Evolutionary conservation across 1,140 invertebrate genomes (phyloP), one percentile per base, ranked within the genome.

Genomic region (Eumeta japonica): DNA sequence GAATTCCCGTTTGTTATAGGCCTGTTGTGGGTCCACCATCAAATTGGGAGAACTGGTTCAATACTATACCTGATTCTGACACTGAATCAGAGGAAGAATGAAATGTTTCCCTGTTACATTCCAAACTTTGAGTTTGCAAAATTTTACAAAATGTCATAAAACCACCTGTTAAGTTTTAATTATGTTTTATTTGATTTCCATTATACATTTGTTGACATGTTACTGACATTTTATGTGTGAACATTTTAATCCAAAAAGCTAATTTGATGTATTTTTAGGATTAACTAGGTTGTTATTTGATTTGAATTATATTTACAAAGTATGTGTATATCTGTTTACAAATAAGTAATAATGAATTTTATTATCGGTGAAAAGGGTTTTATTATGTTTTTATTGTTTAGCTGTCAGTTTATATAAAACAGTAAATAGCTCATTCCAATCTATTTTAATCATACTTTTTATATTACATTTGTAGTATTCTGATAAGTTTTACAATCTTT

Each of bases 1-100:
- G 2, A 43, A 46, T 42, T 31, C 35, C 39, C 35, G 7, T 41
- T 50, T 43, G 7, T 46, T 65, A 58, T 30, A 58, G 64, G 16
- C 55, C 49, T 10, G 39, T 47, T 14, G 53, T 67, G 45, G 65
- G 56, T 24, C 61, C 59, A 9, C 62, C 65, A 17, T 70, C 65
- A 11, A 73, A 73, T 50, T 70, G 68, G 68, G 68, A 73, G 56
- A 73, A 73, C 40, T 73, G 68, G 68, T 73, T 73, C 45, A 70
- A 70, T 45, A 63, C 64, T 3, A 73, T 73, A 20, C 65, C 60
- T 1, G 68, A 73, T 33, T 73, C 68, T 4, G 65, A 70, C 39
- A 58, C 57, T n/a, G 65, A 70, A 32, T 68, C 65, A 9, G 65
- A 70, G 29, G 68, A 73, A 31, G 63, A 73, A 38, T 35, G 20